Conservation (phyloP, 2,888 invertebrate genomes). For the Cryptocheilus praepositus region DNA sequence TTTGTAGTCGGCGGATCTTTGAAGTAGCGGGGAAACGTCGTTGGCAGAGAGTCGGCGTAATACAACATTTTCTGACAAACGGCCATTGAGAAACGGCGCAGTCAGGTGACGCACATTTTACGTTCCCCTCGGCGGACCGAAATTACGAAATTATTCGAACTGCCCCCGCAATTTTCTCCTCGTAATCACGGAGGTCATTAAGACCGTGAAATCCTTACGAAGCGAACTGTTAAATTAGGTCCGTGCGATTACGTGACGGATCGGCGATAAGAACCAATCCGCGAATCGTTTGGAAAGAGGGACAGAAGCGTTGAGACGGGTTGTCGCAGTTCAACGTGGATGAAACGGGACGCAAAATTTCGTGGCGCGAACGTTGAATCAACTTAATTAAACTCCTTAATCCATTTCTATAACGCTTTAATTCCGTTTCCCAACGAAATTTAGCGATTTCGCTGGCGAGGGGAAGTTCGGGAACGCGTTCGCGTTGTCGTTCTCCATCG, state of each 20-base stretch:
- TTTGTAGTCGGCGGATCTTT: background rate
- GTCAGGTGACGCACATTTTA: no score
- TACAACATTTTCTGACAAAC: no score
- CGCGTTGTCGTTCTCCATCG: background rate
- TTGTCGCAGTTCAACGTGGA: background rate
- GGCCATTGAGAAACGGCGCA: no score
- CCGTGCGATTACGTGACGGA: conserved; percentile 23
- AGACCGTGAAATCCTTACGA: conserved; percentile 11
- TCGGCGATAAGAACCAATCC: conserved; percentile 34
- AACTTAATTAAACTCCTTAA: conserved; percentile 60
- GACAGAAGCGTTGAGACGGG: conserved; percentile 7
- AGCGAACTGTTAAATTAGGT: conserved; percentile 29
- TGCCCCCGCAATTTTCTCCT: background rate
- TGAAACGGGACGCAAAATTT: conserved; percentile 32
- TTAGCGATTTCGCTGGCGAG: conserved; percentile 22
- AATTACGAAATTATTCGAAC: no score
- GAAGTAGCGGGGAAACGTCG: conserved; percentile 4
- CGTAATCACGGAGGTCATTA: conserved; percentile 2
- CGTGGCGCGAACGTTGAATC: conserved; percentile 50
- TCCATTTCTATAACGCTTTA: conserved; percentile 60
- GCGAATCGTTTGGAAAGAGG: background rate
- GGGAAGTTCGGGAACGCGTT: conserved; percentile 11
- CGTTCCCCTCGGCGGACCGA: no score
- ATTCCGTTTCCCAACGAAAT: conserved; percentile 47
- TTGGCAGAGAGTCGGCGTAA: no score